Evolutionary conservation across 1,140 invertebrate species (phyloP).

Genomic region (Copidosoma floridanum): DNA sequence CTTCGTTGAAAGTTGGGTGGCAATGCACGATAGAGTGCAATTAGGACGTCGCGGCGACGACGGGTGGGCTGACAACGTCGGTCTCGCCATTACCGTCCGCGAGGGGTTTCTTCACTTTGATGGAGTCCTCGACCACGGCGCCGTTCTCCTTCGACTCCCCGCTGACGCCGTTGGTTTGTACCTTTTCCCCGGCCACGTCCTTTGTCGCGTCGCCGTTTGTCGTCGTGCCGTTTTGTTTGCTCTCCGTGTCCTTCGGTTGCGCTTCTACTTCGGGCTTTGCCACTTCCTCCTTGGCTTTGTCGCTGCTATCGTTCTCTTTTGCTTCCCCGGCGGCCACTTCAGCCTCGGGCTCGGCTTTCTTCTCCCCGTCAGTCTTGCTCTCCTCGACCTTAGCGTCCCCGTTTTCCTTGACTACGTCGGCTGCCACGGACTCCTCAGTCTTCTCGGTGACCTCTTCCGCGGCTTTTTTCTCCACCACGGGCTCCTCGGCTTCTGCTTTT

Average conservation of each 20-base stretch:
- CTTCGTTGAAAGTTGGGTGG: slow-evolving; percentile 41
- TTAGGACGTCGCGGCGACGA: slow-evolving; percentile 55
- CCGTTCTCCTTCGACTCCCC: slow-evolving; percentile 30
- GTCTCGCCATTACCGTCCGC: slow-evolving; percentile 48
- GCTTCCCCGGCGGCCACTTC: slow-evolving; percentile 2
- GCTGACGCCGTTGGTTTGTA: slow-evolving; percentile 16
- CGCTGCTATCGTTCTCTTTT: slow-evolving; percentile 29
- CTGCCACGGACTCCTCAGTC: not conserved
- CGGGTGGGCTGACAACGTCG: slow-evolving; percentile 47
- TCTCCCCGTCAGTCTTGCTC: slow-evolving; percentile 8
- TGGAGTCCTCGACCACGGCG: slow-evolving; percentile 42
- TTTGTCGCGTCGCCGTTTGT: slow-evolving; percentile 36
- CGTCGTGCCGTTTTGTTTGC: slow-evolving; percentile 38
- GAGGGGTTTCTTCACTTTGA: slow-evolving; percentile 48
- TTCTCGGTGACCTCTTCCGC: not conserved
- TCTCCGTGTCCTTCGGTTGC: slow-evolving; percentile 19
- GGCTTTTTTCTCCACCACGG: slow-evolving; percentile 1
- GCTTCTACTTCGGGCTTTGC: slow-evolving; percentile 4
- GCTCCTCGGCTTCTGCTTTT: not conserved
- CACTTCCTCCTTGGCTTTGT: slow-evolving; percentile 26
- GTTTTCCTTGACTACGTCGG: slow-evolving; percentile 27
- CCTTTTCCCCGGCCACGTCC: not conserved
- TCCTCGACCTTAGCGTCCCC: slow-evolving; percentile 13
- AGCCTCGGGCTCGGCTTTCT: slow-evolving; percentile 13
- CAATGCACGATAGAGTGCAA: slow-evolving; percentile 37